phyloP scores from a whole-genome alignment of 2,113 vertebrate genomes.

The Oreotrochilus melanogaster region DNA sequence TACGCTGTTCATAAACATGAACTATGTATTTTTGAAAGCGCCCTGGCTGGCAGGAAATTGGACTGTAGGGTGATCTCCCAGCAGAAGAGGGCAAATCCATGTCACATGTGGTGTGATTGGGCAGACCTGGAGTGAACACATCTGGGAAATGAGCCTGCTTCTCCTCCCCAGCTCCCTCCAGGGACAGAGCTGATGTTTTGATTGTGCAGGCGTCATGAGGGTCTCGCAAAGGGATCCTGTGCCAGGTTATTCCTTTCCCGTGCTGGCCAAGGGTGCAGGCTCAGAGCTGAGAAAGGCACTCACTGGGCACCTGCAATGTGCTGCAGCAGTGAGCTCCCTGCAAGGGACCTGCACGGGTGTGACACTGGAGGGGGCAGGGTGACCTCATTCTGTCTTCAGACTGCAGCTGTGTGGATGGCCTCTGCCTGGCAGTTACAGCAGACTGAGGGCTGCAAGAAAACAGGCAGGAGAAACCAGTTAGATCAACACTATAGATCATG shows the following conservation, averaged over 20 bases:
- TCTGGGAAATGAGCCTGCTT: background rate
- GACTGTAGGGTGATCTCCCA: background rate
- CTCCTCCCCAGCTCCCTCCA: background rate
- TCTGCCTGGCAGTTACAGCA: background rate
- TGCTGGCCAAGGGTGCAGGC: fast-evolving
- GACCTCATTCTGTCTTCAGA: constrained; percentile 59
- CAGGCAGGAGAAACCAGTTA: background rate
- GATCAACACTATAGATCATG: fast-evolving
- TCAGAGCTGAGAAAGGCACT: background rate
- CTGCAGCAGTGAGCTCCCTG: background rate
- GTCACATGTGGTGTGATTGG: background rate
- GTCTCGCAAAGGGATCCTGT: background rate
- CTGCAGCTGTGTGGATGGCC: background rate
- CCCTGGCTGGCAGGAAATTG: background rate
- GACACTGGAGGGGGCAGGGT: background rate
- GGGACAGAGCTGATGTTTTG: background rate
- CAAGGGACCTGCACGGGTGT: background rate
- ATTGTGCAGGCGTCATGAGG: fast-evolving
- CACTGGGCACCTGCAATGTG: background rate
- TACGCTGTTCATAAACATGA: background rate
- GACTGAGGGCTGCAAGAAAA: background rate
- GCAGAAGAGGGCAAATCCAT: background rate
- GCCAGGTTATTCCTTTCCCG: background rate
- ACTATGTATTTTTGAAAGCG: background rate
- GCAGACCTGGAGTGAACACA: background rate